These are phyloP conservation scores for Scortum barcoo DNA, from an alignment of 2,113 vertebrate species.

Conservation along the genomic window DNA sequence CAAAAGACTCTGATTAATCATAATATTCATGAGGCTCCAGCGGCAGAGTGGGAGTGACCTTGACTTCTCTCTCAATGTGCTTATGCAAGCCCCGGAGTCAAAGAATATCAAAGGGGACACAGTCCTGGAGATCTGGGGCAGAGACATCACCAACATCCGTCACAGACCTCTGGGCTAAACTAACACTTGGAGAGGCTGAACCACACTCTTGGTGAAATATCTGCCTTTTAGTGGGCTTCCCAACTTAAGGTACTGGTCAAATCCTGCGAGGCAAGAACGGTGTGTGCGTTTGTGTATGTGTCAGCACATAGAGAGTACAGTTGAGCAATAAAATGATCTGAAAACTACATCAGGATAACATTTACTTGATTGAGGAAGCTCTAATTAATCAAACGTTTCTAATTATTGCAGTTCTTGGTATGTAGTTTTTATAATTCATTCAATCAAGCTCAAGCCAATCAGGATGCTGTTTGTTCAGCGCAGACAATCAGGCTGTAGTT, in stretches of 20 bases:
- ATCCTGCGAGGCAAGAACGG: slow-evolving; percentile 47
- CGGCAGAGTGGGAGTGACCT: slow-evolving; percentile 79
- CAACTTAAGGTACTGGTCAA: slow-evolving; percentile 47
- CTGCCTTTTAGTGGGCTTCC: slow-evolving; percentile 52
- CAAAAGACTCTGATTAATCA: slow-evolving; percentile 82
- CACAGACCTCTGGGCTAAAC: slow-evolving; percentile 75
- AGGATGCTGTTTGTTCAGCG: slow-evolving; percentile 24
- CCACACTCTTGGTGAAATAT: slow-evolving; percentile 67
- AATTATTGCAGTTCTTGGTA: slow-evolving; percentile 32
- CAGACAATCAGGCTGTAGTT: slow-evolving; percentile 9
- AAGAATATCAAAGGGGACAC: slow-evolving; percentile 82
- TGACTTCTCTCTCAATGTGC: slow-evolving; percentile 78
- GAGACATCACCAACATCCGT: slow-evolving; percentile 78
- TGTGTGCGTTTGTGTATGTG: not conserved
- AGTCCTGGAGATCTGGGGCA: slow-evolving; percentile 79
- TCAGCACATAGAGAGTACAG: slow-evolving; percentile 2
- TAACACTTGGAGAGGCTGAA: slow-evolving; percentile 56
- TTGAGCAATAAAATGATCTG: slow-evolving; percentile 19
- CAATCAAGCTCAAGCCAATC: slow-evolving; percentile 49
- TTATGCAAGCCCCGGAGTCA: slow-evolving; percentile 75
- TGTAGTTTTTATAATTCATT: slow-evolving; percentile 22
- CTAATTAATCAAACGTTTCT: slow-evolving; percentile 34
- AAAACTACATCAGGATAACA: slow-evolving; percentile 11
- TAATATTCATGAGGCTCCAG: slow-evolving; percentile 83
- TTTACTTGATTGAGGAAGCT: slow-evolving; percentile 43